Evolutionary conservation across 2,888 invertebrate genomes (phyloP).

Genomic region (Cordylochernes scorpioides): DNA sequence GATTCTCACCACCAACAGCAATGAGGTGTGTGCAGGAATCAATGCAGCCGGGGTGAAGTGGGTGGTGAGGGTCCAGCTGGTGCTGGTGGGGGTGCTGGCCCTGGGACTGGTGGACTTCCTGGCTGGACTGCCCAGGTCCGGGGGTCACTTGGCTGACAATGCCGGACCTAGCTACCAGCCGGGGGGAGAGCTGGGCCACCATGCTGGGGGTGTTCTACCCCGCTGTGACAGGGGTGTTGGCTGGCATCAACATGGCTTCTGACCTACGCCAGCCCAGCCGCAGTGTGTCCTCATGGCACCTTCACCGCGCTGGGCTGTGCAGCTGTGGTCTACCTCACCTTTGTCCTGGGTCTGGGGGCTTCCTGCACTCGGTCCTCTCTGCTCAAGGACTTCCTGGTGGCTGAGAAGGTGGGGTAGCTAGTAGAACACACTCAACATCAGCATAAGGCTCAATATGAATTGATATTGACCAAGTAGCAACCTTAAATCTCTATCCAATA

Average conservation of each 20-base stretch:
- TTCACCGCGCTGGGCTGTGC: too few relatives aligned
- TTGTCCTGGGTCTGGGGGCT: conserved; percentile 63
- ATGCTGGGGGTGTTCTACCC: conserved; percentile 95
- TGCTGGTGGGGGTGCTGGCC: conserved; percentile 52
- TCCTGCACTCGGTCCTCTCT: conserved; percentile 48
- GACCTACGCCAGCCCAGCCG: conserved; percentile 72
- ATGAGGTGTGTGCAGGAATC: too few relatives aligned
- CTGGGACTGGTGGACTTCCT: conserved; percentile 74
- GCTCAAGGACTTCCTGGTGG: conserved; percentile 58
- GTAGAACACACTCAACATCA: background rate
- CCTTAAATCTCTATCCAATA: too few relatives aligned
- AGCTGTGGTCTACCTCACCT: conserved; percentile 71
- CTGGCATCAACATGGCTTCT: conserved; percentile 96
- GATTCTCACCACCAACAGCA: too few relatives aligned
- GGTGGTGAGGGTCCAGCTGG: conserved; percentile 83
- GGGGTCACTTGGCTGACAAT: too few relatives aligned
- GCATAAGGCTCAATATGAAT: too few relatives aligned
- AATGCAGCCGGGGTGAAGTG: conserved; percentile 92
- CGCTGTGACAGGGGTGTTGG: conserved; percentile 80
- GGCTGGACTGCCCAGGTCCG: too few relatives aligned
- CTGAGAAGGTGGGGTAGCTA: conserved; percentile 39
- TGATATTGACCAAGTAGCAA: too few relatives aligned
- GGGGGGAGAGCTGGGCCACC: conserved; percentile 73
- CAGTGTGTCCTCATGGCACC: too few relatives aligned
- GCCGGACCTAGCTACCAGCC: too few relatives aligned